Base-by-base conservation (phyloP, 1,140 invertebrate genomes). In the Diprion similis region DNA sequence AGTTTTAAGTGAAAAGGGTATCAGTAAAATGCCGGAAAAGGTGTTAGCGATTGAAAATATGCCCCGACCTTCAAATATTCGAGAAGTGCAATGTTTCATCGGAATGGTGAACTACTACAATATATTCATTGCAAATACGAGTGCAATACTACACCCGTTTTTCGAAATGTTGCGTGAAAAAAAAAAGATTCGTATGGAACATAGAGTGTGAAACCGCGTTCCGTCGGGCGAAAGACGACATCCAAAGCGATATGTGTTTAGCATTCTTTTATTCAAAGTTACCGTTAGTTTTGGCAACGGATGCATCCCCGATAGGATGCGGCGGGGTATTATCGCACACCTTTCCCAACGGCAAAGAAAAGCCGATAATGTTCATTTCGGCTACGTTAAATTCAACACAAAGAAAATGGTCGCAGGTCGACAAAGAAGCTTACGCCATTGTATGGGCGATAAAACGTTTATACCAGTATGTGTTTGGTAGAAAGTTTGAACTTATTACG, bases 321-420 rank as follows among this genome's bases (percentile, higher is more conserved):
- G 87, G 87, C 0, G 82, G 81, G 15, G 81, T 85, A 1, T 69
- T 90, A 37, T 80, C 79, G 11, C 88, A 91, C 72, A 77, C 71
- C 18, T 46, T 80, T 46, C 17, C 73, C 59, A 77, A 87, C 76
- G 81, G 76, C 24, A 46, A 66, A 0, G 85, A 86, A 75, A 71
- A 76, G 75, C 87, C 89, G 10, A 84, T 90, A 45, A 83, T 83
- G 7, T 90, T 87, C 81, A 83, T 83, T 8, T 89, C 85, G 0
- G 66, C 87, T 72, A 84, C 82, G 1, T 73, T 91, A 18, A 82
- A 76, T n/a, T 37, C 71, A 46, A 78, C 88, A 18, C 88, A 91
- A 79, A 80, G 76, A 74, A 85, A 85, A 59, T 89, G 88, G 73
- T 46, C 78, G 45, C 83, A 88, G 74, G 84, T 88, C 19, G 88